Evolutionary conservation across 1,140 invertebrate genomes (phyloP), one percentile per base, ranked within the genome.

Genomic region (Cherax destructor): DNA sequence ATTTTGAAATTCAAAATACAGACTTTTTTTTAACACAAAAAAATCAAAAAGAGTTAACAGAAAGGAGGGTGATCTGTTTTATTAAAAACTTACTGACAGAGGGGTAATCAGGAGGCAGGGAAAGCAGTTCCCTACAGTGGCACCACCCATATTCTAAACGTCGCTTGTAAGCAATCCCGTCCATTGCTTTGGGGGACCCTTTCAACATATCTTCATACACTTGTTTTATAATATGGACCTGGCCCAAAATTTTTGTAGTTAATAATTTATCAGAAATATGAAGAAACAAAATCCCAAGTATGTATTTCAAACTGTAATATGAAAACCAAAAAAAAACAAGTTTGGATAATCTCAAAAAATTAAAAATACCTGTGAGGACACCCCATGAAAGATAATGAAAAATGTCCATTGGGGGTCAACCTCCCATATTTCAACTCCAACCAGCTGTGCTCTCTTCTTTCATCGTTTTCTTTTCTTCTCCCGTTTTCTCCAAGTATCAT

Each of bases 341-440:
- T 41, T 41, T 41, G 30, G 52, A 10, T 56, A 56, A 10, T 56
- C 52, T 13, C 52, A n/a, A n/a, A n/a, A n/a, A n/a, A n/a, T n/a
- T 1, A 56, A 56, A 56, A 16, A 95, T 95, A 98, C 98, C 98
- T 95, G 98, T 98, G 52, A 99, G 94, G 47, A 98, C 95, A 50
- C 98, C 98, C 98, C 96, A 94, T 98, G 93, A 98, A 98, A 18
- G 96, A 94, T 98, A 99, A 94, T 97, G 97, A 92, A 98, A 95
- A 21, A 98, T 96, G 93, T 98, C 97, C 47, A 95, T 69, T 59
- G 97, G 94, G 97, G 95, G 92, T 95, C 95, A 88, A 96, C 95
- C 91, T 95, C 94, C 94, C 95, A 84, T 95, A 92, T 80, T 95
- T 94, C 79, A 93, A 91, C 83, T 86, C 93, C 69, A 93, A 86